These are phyloP conservation scores for Anastrepha ludens DNA, from an alignment of 1,140 invertebrate genomes.

Conservation along the genomic window DNA sequence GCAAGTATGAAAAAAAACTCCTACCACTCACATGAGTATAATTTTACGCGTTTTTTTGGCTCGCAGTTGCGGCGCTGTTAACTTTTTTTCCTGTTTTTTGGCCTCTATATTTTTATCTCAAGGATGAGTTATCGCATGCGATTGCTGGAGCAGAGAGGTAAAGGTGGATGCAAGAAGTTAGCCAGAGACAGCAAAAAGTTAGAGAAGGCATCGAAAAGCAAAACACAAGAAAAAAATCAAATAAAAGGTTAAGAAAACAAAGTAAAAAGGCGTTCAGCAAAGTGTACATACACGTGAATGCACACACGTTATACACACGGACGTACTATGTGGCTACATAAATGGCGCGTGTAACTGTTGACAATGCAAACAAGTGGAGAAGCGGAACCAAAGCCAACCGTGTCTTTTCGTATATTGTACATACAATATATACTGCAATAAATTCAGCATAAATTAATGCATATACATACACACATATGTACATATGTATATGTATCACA, in stretches of 20 bases:
- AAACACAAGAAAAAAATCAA: neutral
- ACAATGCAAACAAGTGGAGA: constrained; percentile 34
- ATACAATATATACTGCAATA: neutral
- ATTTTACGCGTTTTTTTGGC: neutral
- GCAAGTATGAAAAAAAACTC: no score
- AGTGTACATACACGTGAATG: neutral
- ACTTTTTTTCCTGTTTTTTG: neutral
- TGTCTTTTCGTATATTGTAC: neutral
- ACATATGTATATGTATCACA: neutral
- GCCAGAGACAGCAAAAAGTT: neutral
- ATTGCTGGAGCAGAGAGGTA: neutral
- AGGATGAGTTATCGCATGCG: constrained; percentile 30
- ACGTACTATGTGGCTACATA: neutral
- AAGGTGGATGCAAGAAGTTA: neutral
- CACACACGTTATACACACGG: neutral
- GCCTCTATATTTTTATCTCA: constrained; percentile 1
- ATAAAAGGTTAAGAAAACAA: neutral
- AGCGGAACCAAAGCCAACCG: neutral
- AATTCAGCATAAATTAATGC: neutral
- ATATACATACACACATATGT: neutral
- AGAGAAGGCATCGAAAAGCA: neutral
- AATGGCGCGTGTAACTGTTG: constrained; percentile 48
- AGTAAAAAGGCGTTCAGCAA: neutral
- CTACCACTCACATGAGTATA: no score
- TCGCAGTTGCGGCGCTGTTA: neutral